Percentiles rank a stretch among this genome's conserved stretches.
Conservation (phyloP, 2,888 invertebrate species). For the Tetragonisca angustula region DNA sequence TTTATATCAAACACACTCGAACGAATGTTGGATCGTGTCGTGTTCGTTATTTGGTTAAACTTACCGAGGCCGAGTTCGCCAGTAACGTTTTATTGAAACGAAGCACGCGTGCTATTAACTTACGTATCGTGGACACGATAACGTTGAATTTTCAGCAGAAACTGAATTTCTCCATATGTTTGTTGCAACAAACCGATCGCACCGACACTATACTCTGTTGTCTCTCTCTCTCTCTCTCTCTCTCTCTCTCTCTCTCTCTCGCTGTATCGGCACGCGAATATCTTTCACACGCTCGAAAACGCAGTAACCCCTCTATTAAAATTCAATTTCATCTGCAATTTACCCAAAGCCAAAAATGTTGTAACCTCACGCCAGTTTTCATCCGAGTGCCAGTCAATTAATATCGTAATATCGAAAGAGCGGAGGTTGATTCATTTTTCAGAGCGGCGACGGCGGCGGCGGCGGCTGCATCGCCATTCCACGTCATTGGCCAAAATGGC, state of each 20-base stretch:
- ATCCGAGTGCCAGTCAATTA: not conserved
- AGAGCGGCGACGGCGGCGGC: not conserved
- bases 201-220: not conserved
- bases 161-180: too few species aligned
- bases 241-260: not conserved
- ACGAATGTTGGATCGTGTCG: too few species aligned
- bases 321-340: not conserved
- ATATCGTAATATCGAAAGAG: not conserved
- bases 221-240: not conserved
- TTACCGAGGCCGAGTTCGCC: too few species aligned
- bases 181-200: too few species aligned
- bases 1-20: too few species aligned
- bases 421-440: conserved; percentile 47
- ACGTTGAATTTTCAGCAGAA: too few species aligned
- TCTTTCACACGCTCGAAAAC: not conserved
- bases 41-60: too few species aligned
- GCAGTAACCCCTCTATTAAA: too few species aligned
- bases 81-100: too few species aligned
- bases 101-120: too few species aligned
- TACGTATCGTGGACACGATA: too few species aligned
- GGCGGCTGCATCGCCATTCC: conserved; percentile 7
- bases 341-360: not conserved
- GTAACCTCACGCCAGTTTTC: not conserved
- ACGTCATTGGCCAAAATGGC: conserved; percentile 32
- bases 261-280: not conserved